These are phyloP conservation scores for Montifringilla adamsi DNA, from an alignment of 2,113 vertebrate species.

Conservation along the genomic window DNA sequence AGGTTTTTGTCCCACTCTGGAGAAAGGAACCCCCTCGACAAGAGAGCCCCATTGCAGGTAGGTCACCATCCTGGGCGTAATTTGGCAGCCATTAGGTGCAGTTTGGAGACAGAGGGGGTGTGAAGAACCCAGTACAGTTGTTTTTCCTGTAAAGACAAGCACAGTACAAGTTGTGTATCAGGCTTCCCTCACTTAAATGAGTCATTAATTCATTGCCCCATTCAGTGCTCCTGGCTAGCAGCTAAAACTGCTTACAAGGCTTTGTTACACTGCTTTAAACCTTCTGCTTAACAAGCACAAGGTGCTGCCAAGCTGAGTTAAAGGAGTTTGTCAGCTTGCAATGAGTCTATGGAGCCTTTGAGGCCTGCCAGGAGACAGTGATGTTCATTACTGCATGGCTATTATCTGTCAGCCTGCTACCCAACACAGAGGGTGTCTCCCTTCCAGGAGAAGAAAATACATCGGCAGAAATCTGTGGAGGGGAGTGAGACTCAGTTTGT, in stretches of 20 bases:
- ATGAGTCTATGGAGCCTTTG: background rate
- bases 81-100: background rate
- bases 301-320: background rate
- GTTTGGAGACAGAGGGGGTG: background rate
- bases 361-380: background rate
- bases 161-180: background rate
- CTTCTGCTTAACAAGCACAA: background rate
- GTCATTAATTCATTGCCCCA: background rate
- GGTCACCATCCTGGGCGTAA: background rate
- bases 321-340: background rate
- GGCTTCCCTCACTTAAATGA: background rate
- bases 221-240: background rate
- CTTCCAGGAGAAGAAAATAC: background rate
- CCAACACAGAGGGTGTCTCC: background rate
- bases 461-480: background rate
- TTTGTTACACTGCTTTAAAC: background rate
- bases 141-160: background rate
- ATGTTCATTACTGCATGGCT: background rate
- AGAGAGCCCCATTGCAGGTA: conserved; percentile 85
- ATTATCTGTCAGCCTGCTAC: background rate
- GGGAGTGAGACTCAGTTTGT: background rate
- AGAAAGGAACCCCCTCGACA: conserved; percentile 83
- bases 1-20: conserved; percentile 90
- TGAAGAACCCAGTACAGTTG: background rate
- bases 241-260: background rate